Base-by-base conservation (phyloP, 2,113 vertebrate species). In the Oryzias celebensis region DNA sequence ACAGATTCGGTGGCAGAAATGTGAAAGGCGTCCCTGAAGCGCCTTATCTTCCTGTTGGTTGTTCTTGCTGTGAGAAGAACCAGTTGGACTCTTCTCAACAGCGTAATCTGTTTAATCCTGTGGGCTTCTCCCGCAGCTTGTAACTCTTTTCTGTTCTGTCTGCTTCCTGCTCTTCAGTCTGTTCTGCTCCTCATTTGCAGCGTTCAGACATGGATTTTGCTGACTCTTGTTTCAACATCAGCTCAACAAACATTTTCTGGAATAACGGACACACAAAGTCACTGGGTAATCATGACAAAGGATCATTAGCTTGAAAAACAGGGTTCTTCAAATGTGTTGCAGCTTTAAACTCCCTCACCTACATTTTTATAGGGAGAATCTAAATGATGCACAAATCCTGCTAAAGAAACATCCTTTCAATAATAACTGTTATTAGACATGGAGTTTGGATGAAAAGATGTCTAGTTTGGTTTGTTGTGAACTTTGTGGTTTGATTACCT, bases 1-100 rank as follows among this genome's bases (percentile, higher is more conserved):
- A 74, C 52, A 68, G 62, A 68, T 18, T 60, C 41, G 7, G 24
- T 42, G 52, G 44, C 26, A 15, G 15, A 64, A 42, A 64, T 66
- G 65, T 5, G 65, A 62, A 79, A 42, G 41, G 23, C 23, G 42
- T 45, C 0, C 0, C 62, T 69, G 46, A 18, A 45, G 31, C 72
- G 75, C 77, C 51, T 71, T 65, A 56, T 62, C 45, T 71, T 68
- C 45, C 52, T 77, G 73, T 78, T 53, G 22, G 20, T 69, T 82
- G 78, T 75, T 78, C 75, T 77, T 26, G 16, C 51, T 14, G 52
- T 5, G 20, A 62, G 48, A 62, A 13, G 56, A 50, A 81, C 52
- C 83, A 84, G 60, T 78, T 85, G 74, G 80, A 76, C 60, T 68
- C 36, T 52, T 53, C 24, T 80, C 75, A 62, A 68, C 15, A 53